Evolutionary conservation across 1,140 invertebrate species (phyloP), one percentile per base, ranked within the genome.

Genomic region (Drosophila carrolli): DNA sequence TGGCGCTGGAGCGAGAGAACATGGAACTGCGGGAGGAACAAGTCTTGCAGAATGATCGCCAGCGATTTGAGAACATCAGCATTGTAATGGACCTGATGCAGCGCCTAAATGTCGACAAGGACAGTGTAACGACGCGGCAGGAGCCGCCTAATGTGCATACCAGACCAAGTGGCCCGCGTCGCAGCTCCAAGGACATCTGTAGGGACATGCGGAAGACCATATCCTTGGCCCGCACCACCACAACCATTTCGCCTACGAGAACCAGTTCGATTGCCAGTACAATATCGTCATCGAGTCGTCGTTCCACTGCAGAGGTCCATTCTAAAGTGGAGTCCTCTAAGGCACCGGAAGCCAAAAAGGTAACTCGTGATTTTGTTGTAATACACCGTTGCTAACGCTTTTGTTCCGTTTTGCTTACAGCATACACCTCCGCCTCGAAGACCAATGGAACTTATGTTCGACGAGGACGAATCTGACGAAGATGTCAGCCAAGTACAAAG

Each of bases 21-120:
- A 57, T 81, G 48, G 78, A 71, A 7, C 60, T 70, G 47, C 68
- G 51, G 14, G 77, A 85, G 51, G 59, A 3, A 11, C 60, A 47
- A 1, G 7, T 71, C 5, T 16, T 70, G 16, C 2, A 48, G 11
- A 48, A 8, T n/a, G 8, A 47, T 10, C 27, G 13, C 4, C 27
- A 23, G 43, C 32, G 53, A 11, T 0, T 14, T 2, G 27, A 57
- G 1, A 5, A 23, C n/a, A 55, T 57, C 9, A 10, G 2, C 29
- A 13, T 27, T 4, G 0, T 71, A 7, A 27, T 11, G 6, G 7
- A 6, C 9, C 9, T 71, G 0, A 57, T 71, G 50, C 35, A 8
- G 11, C 27, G 27, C 1, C 13, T 57, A 6, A 43, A 71, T 5
- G 19, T 67, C 6, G 37, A 41, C 5, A 4, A 2, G 0, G 19